Evolutionary conservation across 2,888 invertebrate genomes (phyloP).

Genomic region (Apomyelois bistriatella): DNA sequence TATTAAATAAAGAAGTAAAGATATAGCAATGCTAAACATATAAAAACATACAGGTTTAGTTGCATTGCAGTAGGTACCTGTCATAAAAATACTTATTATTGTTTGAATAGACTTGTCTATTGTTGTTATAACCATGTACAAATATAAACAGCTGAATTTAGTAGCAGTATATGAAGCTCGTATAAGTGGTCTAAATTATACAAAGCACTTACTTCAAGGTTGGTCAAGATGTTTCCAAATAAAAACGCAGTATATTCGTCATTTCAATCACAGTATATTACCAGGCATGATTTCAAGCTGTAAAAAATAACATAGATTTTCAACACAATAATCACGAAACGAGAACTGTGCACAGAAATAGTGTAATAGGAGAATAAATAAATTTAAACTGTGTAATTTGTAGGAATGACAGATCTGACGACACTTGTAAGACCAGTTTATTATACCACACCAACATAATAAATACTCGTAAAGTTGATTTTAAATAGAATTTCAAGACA

Average conservation of each 20-base stretch:
- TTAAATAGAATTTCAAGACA: background rate
- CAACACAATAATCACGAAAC: too few relatives aligned
- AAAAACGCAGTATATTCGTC: slow-evolving; percentile 57
- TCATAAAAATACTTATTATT: too few relatives aligned
- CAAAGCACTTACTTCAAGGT: slow-evolving; percentile 72
- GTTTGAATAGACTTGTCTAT: too few relatives aligned
- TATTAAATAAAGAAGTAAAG: too few relatives aligned
- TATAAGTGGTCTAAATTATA: slow-evolving; percentile 31
- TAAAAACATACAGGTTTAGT: too few relatives aligned
- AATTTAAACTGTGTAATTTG: slow-evolving; percentile 50
- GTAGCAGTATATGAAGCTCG: slow-evolving; percentile 36
- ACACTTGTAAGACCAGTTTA: slow-evolving; percentile 72
- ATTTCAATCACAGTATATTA: slow-evolving; percentile 53
- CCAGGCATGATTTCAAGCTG: slow-evolving; percentile 44
- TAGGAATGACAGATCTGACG: slow-evolving; percentile 74
- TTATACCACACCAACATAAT: slow-evolving; percentile 25
- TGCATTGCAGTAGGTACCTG: too few relatives aligned
- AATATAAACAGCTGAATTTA: too few relatives aligned
- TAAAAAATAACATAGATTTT: slow-evolving; percentile 34
- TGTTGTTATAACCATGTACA: too few relatives aligned
- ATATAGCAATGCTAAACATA: background rate
- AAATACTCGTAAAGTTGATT: background rate
- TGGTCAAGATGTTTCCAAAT: slow-evolving; percentile 75
- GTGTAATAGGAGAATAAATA: slow-evolving; percentile 27
- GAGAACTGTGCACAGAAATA: too few relatives aligned